phyloP scores from a whole-genome alignment of 2,888 invertebrate genomes.

The Priocnemis perturbator region DNA sequence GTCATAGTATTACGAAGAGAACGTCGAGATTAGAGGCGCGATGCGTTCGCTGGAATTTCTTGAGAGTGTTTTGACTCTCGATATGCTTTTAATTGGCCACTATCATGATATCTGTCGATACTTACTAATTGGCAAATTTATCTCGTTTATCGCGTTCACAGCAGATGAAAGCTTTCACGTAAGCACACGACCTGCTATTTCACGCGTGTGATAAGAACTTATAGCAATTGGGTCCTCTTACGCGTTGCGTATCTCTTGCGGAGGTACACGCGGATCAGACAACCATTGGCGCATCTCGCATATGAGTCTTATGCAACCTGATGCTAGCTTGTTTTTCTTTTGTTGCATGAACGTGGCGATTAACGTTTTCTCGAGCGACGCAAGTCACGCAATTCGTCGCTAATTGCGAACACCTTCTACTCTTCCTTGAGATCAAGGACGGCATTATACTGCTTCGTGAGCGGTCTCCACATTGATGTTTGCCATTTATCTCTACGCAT shows the following conservation, averaged over 20 bases:
- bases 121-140: background rate
- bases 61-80: slow-evolving; percentile 6
- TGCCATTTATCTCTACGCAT: background rate
- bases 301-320: slow-evolving; percentile 15
- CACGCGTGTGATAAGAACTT: background rate
- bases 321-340: slow-evolving; percentile 16
- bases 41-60: background rate
- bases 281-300: slow-evolving; percentile 12
- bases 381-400: background rate
- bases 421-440: slow-evolving; percentile 32
- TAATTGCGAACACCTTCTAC: slow-evolving; percentile 8
- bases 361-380: slow-evolving; percentile 16
- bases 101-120: background rate
- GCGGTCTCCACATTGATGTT: slow-evolving; percentile 1
- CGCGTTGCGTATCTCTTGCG: slow-evolving; percentile 12
- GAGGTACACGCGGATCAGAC: slow-evolving; percentile 15
- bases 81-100: slow-evolving; percentile 2
- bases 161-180: background rate
- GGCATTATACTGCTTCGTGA: slow-evolving; percentile 10
- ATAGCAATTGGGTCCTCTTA: slow-evolving; percentile 8
- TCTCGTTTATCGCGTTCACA: background rate
- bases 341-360: slow-evolving; percentile 5
- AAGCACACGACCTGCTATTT: background rate
- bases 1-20: too few species aligned
- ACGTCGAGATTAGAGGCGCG: too few species aligned